Conservation (phyloP, 2,113 vertebrate genomes). For the Phylloscopus trochiloides region DNA sequence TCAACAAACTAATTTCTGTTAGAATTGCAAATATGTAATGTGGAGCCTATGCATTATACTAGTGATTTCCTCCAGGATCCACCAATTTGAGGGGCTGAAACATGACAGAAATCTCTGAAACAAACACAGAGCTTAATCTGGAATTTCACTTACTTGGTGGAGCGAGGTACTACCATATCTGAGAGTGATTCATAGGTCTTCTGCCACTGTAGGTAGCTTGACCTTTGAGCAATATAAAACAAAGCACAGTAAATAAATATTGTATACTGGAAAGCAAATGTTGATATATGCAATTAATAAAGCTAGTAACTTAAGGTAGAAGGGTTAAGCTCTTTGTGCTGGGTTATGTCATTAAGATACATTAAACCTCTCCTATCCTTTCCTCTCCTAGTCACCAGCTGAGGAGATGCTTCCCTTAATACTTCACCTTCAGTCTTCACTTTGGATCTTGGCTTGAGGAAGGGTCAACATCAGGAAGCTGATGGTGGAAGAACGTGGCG, state of each 20-base stretch:
- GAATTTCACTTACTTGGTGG: slow-evolving; percentile 86
- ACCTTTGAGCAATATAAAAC: slow-evolving; percentile 69
- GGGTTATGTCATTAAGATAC: neutral
- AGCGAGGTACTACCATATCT: slow-evolving; percentile 92
- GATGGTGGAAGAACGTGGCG: neutral
- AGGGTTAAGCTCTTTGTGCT: neutral
- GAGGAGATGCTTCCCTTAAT: neutral
- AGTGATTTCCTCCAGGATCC: neutral
- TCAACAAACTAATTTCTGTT: neutral
- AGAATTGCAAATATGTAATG: neutral
- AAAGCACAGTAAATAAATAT: neutral
- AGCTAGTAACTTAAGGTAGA: neutral
- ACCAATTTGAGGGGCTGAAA: neutral
- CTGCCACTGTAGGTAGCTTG: slow-evolving; percentile 83
- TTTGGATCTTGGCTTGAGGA: neutral
- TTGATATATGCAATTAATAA: neutral
- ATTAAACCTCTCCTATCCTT: neutral
- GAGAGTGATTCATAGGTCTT: slow-evolving; percentile 91
- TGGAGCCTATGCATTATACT: neutral
- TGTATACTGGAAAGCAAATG: neutral
- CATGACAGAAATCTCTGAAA: neutral
- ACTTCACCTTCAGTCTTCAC: neutral
- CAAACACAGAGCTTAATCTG: neutral
- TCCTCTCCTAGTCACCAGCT: neutral
- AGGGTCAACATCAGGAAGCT: neutral